Percentiles rank a stretch among this genome's conserved stretches.
Evolutionary conservation across 1,140 invertebrate species (phyloP).

Genomic region (Scaptomyza hsui): DNA sequence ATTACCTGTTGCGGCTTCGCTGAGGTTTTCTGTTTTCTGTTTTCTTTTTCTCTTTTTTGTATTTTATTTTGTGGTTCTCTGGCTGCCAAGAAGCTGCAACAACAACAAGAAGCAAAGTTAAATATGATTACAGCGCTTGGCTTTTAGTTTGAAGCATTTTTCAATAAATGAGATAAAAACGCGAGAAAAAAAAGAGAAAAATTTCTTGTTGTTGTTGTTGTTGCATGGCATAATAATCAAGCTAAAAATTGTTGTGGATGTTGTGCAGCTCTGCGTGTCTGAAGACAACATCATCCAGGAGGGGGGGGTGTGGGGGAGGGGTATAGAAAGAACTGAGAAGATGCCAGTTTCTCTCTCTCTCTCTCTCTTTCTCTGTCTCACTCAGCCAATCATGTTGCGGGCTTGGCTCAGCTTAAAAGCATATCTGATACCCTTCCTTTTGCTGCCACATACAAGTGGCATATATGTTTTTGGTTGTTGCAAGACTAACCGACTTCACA

Average conservation of each 20-base stretch:
- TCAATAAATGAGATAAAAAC: slow-evolving; percentile 57
- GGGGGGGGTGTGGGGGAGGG: too few species aligned
- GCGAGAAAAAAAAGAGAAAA: too few species aligned
- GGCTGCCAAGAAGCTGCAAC: slow-evolving; percentile 26
- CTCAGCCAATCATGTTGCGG: slow-evolving; percentile 12
- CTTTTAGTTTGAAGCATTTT: slow-evolving; percentile 70
- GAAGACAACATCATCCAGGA: neutral
- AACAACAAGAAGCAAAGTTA: slow-evolving; percentile 39
- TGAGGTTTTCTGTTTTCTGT: slow-evolving; percentile 45
- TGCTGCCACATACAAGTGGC: neutral
- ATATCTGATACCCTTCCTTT: slow-evolving; percentile 23
- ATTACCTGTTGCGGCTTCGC: slow-evolving; percentile 69
- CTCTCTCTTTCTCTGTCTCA: too few species aligned
- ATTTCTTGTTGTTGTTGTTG: slow-evolving; percentile 13
- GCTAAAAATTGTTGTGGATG: slow-evolving; percentile 53
- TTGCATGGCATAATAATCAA: slow-evolving; percentile 59
- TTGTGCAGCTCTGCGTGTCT: slow-evolving; percentile 34
- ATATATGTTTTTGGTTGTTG: neutral
- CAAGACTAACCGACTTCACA: neutral
- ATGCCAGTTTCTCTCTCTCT: too few species aligned
- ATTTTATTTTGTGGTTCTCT: too few species aligned
- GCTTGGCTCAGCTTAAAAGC: slow-evolving; percentile 14
- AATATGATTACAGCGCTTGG: slow-evolving; percentile 75
- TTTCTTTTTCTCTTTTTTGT: too few species aligned
- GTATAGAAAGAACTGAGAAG: too few species aligned